Evolutionary conservation across 1,140 invertebrate genomes (phyloP), one percentile per base, ranked within the genome.

Genomic region (Drosophila nannoptera): DNA sequence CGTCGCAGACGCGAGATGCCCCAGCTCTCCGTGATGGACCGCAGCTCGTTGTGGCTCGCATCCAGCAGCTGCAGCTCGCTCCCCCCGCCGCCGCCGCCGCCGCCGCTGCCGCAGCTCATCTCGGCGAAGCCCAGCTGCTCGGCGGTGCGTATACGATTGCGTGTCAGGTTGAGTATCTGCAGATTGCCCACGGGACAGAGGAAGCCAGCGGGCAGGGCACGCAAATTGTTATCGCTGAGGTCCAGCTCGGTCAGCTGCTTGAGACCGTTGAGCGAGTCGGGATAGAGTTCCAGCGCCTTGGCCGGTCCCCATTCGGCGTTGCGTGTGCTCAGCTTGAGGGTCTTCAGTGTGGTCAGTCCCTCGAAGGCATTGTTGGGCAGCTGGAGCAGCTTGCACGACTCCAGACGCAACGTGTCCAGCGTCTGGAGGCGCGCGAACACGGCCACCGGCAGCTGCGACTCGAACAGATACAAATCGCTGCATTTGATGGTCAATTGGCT

Each of bases 221-320:
- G 91, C 50, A 97, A 92, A 90, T 97, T 96, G 90, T 96, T 97
- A 84, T 95, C 92, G 53, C 93, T 92, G 69, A 97, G 90, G 90
- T 97, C 94, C 63, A 97, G 91, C 11, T 92, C 92, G 74, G 95
- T 94, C 31, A 97, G 90, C 88, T 96, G 94, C 70, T 93, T 92
- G 11, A 96, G 90, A 36, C 94, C 94, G 74, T 92, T 91, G 56
- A 96, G 92, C 52, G 94, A 93, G 66, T 92, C 92, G 60, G 92
- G 90, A 38, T 92, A 92, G 60, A 96, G 87, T 69, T 95, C 94
- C 74, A 96, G 90, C 38, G 91, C 92, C 77, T 94, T 94, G 16
- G 91, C 91, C n/a, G 92, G 90, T 33, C 93, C 93, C 95, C 95
- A 96, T 48, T 94, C 94, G 0, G 91, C 91, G 86, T 97, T 97